These are phyloP conservation scores for Apteryx mantelli DNA, from an alignment of 2,113 vertebrate genomes.

Conservation along the genomic window DNA sequence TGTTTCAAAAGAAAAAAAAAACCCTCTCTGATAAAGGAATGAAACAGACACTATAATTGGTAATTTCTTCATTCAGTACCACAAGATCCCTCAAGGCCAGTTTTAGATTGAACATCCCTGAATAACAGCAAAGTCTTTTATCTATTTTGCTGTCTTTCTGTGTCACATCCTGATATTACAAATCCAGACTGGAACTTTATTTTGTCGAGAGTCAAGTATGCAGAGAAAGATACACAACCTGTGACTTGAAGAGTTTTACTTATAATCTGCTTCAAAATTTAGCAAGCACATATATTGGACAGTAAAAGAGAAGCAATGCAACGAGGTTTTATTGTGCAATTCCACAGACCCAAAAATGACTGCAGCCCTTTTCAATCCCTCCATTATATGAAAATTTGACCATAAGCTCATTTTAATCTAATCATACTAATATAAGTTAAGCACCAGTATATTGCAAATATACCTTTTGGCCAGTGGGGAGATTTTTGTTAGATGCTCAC, in stretches of 20 bases:
- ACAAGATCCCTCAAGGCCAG: background rate
- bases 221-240: background rate
- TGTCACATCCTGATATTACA: background rate
- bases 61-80: background rate
- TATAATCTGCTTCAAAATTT: background rate
- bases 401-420: background rate
- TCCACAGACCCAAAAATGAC: background rate
- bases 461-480: background rate
- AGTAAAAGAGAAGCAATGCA: background rate
- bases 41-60: background rate
- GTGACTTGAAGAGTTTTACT: background rate
- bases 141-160: background rate
- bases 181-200: background rate
- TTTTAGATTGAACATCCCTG: background rate
- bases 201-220: rapidly evolving
- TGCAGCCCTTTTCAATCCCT: background rate
- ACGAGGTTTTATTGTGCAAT: background rate
- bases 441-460: background rate
- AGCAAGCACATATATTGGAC: rapidly evolving
- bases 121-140: background rate
- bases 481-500: background rate
- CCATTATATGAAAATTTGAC: background rate
- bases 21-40: rapidly evolving
- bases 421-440: background rate
- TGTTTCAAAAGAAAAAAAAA: background rate